phyloP scores from a whole-genome alignment of 2,113 vertebrate species.

The Chiloscyllium plagiosum region DNA sequence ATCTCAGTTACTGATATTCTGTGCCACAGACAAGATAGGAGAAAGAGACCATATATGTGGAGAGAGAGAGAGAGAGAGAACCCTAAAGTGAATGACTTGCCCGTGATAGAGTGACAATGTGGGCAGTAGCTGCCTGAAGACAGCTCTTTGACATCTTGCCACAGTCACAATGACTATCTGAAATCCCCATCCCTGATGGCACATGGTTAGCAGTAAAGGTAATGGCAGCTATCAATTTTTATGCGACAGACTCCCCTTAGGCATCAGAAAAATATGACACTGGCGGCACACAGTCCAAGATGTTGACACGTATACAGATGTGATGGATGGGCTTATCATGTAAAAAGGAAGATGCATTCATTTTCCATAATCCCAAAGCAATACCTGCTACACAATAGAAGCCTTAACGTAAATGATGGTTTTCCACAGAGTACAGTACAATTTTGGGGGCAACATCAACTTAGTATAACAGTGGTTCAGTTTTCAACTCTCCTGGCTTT shows the following conservation, averaged over 20 bases:
- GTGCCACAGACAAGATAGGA: not conserved
- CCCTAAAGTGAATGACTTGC: not conserved
- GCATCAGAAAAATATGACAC: not conserved
- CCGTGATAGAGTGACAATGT: not conserved
- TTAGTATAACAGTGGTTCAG: not conserved
- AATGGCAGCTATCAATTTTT: constrained; percentile 11
- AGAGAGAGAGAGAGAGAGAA: not conserved
- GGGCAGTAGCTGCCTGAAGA: not conserved
- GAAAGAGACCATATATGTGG: not conserved
- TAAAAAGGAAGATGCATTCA: not conserved
- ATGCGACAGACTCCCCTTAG: not conserved
- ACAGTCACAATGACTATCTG: not conserved
- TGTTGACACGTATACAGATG: not conserved
- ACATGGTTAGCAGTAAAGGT: not conserved
- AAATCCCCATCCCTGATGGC: not conserved
- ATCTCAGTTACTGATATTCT: not conserved
- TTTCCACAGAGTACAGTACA: not conserved
- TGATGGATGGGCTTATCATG: constrained; percentile 11
- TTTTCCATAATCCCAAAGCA: constrained; percentile 25
- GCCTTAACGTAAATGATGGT: not conserved
- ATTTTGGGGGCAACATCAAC: not conserved
- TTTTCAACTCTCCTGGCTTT: not conserved
- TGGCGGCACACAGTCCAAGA: not conserved
- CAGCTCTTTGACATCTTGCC: not conserved
- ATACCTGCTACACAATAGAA: not conserved